Base-by-base conservation (phyloP, 2,888 invertebrate genomes). In the Netelia inedita region DNA sequence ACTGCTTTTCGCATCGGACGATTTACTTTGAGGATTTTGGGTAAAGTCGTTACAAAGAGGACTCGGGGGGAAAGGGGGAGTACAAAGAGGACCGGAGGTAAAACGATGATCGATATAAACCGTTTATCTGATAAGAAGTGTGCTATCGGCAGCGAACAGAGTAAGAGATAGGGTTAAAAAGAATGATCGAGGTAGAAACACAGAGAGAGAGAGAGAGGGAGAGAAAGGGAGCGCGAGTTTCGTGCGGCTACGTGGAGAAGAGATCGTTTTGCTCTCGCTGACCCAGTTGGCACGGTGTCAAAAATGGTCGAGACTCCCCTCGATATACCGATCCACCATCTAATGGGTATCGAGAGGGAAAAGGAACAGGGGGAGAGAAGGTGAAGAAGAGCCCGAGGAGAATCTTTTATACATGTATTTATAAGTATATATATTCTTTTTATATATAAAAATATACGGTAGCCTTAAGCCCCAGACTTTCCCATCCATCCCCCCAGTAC, bases 211-310 rank as follows among this genome's bases (percentile, higher is more conserved):
- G 55, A 43, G 28, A 28, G 2, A 57, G n/a, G 11, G 21, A 16
- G 59, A 73, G 35, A 73, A 23, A 61, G 11, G 41, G 14, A 76
- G 6, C 23, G 19, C n/a, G 63, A n/a, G 16, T 35, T 35, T 69
- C 16, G 57, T 43, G 35, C 14, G 41, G 16, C 28, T 21, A 21
- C 41, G 73, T 66, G 28, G 46, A 23, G 46, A 23, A 50, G 53
- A 50, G 69, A 74, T 71, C 53, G 28, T 43, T 53, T 23, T 63
- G 46, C 57, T 59, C 72, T 41, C 66, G 43, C 23, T 83, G 83
- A 86, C 86, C 85, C 76, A 87, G 57, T 87, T 87, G 85, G 87
- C 86, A 55, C 61, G 21, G 53, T 73, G 80, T 85, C 86, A 87
- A 85, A 75, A 87, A 79, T 76, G 66, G 61, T 59, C 28, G 21